phyloP scores from a whole-genome alignment of 2,888 invertebrate genomes.

The Drosophila niveifrons region DNA sequence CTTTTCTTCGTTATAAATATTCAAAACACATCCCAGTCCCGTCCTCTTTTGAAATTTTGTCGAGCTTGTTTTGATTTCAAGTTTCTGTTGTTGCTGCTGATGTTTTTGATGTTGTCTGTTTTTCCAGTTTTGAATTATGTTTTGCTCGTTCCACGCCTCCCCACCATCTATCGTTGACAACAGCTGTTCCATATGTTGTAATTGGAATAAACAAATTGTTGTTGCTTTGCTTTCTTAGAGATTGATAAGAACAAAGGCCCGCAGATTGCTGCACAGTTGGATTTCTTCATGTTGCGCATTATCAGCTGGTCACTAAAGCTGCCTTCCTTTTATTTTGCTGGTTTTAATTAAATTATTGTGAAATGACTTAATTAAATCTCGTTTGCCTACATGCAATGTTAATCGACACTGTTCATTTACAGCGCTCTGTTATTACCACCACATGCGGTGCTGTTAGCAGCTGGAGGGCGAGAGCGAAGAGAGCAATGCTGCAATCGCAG shows the following conservation, averaged over 20 bases:
- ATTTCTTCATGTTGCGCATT: slow-evolving; percentile 35
- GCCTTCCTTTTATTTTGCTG: neutral
- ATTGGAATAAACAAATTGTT: slow-evolving; percentile 58
- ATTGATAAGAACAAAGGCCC: slow-evolving; percentile 57
- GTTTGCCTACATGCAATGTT: slow-evolving; percentile 4
- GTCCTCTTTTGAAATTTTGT: slow-evolving; percentile 17
- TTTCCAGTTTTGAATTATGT: slow-evolving; percentile 18
- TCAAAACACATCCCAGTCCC: slow-evolving; percentile 44
- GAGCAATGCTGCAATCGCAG: slow-evolving; percentile 5
- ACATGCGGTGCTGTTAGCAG: slow-evolving; percentile 64
- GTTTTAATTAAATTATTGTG: slow-evolving; percentile 22
- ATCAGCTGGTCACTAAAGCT: slow-evolving; percentile 31
- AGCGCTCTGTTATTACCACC: slow-evolving; percentile 33
- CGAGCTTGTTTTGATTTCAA: slow-evolving; percentile 59
- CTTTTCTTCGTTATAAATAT: slow-evolving; percentile 51
- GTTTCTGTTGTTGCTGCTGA: slow-evolving; percentile 23
- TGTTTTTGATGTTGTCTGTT: slow-evolving; percentile 27
- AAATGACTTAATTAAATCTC: slow-evolving; percentile 15
- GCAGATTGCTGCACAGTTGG: slow-evolving; percentile 45
- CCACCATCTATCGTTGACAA: slow-evolving; percentile 17
- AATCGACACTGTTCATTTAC: slow-evolving; percentile 39
- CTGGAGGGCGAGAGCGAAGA: slow-evolving; percentile 31
- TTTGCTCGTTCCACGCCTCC: slow-evolving; percentile 6
- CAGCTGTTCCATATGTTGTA: slow-evolving; percentile 70
- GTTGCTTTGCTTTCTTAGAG: slow-evolving; percentile 19